Evolutionary conservation across 2,797 vertebrate species (phyloP), one percentile per base, ranked within the genome.

Genomic region (Poeciliopsis presidionis): DNA sequence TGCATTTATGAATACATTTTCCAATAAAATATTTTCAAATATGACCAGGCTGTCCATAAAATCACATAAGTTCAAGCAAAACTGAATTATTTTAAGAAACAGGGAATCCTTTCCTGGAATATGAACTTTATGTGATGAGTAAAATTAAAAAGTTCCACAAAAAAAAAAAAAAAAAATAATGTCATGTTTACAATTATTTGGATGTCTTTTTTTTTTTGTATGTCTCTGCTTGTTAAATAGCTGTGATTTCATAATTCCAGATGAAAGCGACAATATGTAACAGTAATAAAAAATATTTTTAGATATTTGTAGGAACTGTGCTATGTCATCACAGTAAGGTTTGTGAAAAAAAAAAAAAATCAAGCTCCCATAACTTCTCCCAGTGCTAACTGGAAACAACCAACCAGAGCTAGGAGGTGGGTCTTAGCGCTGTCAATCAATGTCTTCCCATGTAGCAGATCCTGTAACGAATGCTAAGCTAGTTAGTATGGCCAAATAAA

Each of bases 201-300:
- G 20, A 41, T 51, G 49, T 45, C 12, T 45, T 3, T 61, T 16
- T 3, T 61, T 16, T 30, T 20, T 65, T 39, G 30, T 30, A 25
- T 25, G 20, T 67, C 4, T 65, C 36, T 41, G 20, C 9, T 5
- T 6, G 0, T 36, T 36, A 73, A 46, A n/a, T 51, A 74, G 70
- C 25, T 55, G 22, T 71, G 61, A 76, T 55, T 3, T 30, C 57
- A 36, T 25, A 76, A 30, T 77, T 75, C 53, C 53, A 75, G 16
- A 69, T 57, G 53, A 51, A 51, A 51, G 49, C 20, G 22, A 2
- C 2, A 51, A 1, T 8, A 22, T 51, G 20, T 3, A 25, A 51
- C 20, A 0, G 20, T 51, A 8, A 6, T 51, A 22, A 51, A 51
- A 51, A 22, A 51, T 8, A 51, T 3, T 51, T 22, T 25, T 51